phyloP scores from a whole-genome alignment of 1,140 invertebrate species.

The Anastrepha obliqua region DNA sequence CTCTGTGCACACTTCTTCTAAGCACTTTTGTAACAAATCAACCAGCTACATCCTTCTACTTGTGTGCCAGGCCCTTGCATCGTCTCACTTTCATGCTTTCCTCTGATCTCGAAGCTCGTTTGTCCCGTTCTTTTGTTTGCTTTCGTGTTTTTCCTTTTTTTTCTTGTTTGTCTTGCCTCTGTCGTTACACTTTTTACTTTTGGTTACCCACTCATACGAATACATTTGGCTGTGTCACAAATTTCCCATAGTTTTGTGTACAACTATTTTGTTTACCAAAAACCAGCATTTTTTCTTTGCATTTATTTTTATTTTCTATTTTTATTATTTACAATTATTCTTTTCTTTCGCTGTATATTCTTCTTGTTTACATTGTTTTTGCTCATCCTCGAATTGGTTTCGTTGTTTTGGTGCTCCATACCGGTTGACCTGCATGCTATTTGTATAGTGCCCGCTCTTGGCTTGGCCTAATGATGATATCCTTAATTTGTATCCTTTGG shows the following conservation, averaged over 20 bases:
- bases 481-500: conserved; percentile 52
- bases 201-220: background rate
- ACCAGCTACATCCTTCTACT: background rate
- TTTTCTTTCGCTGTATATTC: background rate
- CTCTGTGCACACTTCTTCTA: background rate
- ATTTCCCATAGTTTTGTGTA: conserved; percentile 45
- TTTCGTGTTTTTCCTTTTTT: background rate
- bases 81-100: background rate
- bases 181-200: background rate
- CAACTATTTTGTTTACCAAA: conserved; percentile 50
- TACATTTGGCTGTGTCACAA: background rate
- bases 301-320: background rate
- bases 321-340: conserved; percentile 17
- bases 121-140: conserved; percentile 6
- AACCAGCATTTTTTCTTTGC: conserved; percentile 31
- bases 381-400: background rate
- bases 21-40: background rate
- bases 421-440: conserved; percentile 40
- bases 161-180: background rate
- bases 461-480: conserved; percentile 49
- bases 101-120: background rate
- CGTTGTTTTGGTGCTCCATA: background rate
- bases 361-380: conserved; percentile 19
- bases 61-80: background rate
- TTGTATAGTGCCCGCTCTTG: conserved; percentile 38